These are phyloP conservation scores for Candidula unifasciata DNA, from an alignment of 2,888 invertebrate genomes.

Conservation along the genomic window DNA sequence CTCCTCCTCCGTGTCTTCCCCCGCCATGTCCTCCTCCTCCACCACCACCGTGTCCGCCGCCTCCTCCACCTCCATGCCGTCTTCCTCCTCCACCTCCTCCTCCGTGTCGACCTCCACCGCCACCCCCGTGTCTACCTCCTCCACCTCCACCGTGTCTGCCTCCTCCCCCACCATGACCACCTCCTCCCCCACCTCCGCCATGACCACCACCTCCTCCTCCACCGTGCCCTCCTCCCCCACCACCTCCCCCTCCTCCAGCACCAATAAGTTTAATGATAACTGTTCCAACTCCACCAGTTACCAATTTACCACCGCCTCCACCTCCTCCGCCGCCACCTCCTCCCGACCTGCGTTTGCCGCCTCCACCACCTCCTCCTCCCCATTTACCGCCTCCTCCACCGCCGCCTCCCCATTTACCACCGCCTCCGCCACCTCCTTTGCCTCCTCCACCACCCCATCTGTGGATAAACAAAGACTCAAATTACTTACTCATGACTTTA, in stretches of 20 bases:
- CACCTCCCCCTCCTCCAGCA: neutral
- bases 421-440: neutral
- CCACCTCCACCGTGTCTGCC: neutral
- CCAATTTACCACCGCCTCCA: neutral
- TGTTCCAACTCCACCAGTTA: neutral
- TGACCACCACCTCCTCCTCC: neutral
- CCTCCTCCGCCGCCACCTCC: neutral
- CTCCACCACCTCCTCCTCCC: neutral
- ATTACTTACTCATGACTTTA: neutral
- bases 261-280: neutral
- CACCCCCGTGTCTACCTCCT: neutral
- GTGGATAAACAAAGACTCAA: neutral
- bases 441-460: slow-evolving; percentile 14
- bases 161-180: neutral
- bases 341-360: neutral
- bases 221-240: neutral
- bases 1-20: neutral
- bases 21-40: neutral
- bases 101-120: neutral
- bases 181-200: neutral
- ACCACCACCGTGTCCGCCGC: neutral
- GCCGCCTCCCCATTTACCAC: neutral
- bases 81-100: neutral
- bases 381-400: neutral
- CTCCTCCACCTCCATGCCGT: neutral